These are phyloP conservation scores for Labeo rohita DNA, from an alignment of 2,113 vertebrate species.

Conservation along the genomic window DNA sequence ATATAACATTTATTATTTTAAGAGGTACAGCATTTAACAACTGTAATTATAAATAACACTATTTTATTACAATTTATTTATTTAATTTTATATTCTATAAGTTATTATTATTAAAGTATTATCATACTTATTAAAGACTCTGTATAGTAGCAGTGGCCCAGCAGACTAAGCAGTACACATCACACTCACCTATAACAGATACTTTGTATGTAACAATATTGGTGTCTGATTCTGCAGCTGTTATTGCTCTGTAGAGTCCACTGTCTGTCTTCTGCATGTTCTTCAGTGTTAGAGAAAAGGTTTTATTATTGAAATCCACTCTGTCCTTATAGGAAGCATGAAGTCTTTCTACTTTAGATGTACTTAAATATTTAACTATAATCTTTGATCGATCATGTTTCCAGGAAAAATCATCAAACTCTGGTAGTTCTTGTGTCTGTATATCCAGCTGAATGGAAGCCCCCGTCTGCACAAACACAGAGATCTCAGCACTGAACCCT, in stretches of 20 bases:
- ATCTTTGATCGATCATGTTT: not conserved
- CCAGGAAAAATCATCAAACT: not conserved
- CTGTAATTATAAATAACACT: no score
- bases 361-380: not conserved
- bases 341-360: accelerated
- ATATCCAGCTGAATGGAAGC: not conserved
- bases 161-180: not conserved
- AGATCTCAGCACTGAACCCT: constrained; percentile 4
- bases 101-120: no score
- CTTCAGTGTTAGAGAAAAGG: constrained; percentile 33
- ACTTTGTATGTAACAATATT: not conserved
- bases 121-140: no score
- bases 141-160: no score
- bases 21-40: no score
- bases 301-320: constrained; percentile 17
- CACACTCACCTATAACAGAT: constrained; percentile 34
- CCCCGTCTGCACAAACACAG: not conserved
- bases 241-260: not conserved
- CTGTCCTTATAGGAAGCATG: not conserved
- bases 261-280: constrained; percentile 35
- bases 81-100: no score
- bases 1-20: no score
- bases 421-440: not conserved
- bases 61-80: no score
- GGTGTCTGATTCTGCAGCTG: accelerated